Percentiles rank a stretch among this genome's conserved stretches.
Evolutionary conservation across 2,113 vertebrate genomes (phyloP).

Genomic region (Octodon degus): DNA sequence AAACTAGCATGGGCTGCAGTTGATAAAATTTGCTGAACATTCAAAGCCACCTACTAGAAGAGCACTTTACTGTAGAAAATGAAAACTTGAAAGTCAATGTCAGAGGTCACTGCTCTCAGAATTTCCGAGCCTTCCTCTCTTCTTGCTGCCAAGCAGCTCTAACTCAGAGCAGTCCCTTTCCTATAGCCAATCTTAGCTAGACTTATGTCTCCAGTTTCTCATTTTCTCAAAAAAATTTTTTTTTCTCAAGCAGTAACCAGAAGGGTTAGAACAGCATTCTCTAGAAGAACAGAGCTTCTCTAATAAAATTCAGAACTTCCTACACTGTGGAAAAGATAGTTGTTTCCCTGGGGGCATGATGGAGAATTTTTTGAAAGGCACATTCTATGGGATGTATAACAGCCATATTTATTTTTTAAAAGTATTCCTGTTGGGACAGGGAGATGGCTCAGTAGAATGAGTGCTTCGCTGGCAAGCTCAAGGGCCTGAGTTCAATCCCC

Average conservation of each 20-base stretch:
- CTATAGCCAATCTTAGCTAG: neutral
- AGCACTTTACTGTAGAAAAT: neutral
- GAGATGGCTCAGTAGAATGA: no score
- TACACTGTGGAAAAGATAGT: neutral
- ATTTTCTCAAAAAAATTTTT: neutral
- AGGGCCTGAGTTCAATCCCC: no score
- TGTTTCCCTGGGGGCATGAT: neutral
- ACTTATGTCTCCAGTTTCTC: neutral
- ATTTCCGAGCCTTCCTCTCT: neutral
- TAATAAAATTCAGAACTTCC: neutral
- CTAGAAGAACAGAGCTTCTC: neutral
- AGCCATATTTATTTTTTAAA: neutral
- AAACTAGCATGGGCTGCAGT: neutral
- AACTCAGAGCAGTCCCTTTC: neutral
- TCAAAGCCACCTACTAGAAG: neutral
- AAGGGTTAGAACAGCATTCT: neutral
- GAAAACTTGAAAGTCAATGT: neutral
- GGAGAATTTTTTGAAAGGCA: neutral
- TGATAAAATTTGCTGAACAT: neutral
- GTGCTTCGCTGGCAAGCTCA: no score
- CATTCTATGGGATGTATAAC: neutral
- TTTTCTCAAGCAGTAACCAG: neutral
- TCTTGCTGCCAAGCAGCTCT: neutral
- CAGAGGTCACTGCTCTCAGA: neutral
- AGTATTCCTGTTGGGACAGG: neutral